Percentiles rank a stretch among this genome's conserved stretches.
These are phyloP conservation scores for Furnarius figulus DNA, from an alignment of 2,113 vertebrate genomes.

Conservation along the genomic window DNA sequence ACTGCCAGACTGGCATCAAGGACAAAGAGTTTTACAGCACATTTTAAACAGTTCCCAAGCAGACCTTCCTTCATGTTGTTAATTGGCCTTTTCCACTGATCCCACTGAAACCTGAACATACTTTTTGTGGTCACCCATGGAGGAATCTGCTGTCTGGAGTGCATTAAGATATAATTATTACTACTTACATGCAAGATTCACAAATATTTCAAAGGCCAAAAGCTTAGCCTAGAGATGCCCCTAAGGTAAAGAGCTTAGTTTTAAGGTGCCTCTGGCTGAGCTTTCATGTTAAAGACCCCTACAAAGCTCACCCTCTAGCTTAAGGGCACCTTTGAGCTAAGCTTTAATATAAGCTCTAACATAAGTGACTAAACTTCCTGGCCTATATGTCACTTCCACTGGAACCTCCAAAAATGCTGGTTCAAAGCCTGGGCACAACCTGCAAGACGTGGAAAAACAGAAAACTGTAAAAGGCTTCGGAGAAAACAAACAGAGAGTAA, in stretches of 20 bases:
- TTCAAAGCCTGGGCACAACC: neutral
- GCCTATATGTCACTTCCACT: neutral
- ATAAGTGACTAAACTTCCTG: neutral
- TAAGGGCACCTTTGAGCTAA: neutral
- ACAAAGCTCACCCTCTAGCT: neutral
- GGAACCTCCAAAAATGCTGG: neutral
- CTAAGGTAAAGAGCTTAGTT: neutral
- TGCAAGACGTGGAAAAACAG: neutral
- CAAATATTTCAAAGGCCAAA: neutral
- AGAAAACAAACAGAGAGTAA: neutral
- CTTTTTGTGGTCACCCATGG: neutral
- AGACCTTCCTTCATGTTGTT: neutral
- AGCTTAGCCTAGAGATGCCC: neutral
- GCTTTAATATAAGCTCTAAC: neutral
- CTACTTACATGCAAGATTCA: neutral
- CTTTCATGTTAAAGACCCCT: neutral
- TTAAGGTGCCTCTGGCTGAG: neutral
- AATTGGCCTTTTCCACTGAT: neutral
- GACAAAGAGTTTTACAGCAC: neutral
- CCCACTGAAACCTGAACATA: neutral
- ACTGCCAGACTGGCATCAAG: accelerated
- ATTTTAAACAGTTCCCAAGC: neutral
- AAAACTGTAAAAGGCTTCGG: neutral
- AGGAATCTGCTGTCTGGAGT: neutral
- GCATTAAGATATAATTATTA: neutral